A percentile compares a stretch with the other conserved stretches of the same genome.
These are phyloP conservation scores for Leptinotarsa texana DNA, from an alignment of 1,140 invertebrate genomes.

Conservation along the genomic window DNA sequence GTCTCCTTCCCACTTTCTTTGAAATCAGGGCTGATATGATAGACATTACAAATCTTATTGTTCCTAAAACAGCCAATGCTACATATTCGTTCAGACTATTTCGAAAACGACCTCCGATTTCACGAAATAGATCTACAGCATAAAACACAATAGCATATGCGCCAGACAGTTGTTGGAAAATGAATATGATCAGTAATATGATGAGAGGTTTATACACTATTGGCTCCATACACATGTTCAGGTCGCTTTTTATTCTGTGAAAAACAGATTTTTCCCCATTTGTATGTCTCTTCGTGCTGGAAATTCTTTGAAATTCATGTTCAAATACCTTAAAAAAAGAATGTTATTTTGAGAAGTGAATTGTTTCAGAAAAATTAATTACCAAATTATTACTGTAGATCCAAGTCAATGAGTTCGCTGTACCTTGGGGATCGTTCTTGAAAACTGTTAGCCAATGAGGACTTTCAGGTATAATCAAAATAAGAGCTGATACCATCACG, in stretches of 20 bases:
- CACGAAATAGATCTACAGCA: constrained; percentile 63
- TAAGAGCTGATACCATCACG: constrained; percentile 28
- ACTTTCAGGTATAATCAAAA: constrained; percentile 62
- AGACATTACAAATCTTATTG: constrained; percentile 60
- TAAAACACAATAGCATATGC: constrained; percentile 72
- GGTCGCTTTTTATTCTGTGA: constrained; percentile 30
- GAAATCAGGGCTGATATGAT: constrained; percentile 57
- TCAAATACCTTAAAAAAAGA: constrained; percentile 53
- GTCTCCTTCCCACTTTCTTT: constrained; percentile 60
- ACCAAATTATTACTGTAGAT: constrained; percentile 52
- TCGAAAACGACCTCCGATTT: constrained; percentile 57
- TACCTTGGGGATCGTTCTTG: constrained; percentile 49
- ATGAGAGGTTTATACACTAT: constrained; percentile 59
- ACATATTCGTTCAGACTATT: constrained; percentile 56
- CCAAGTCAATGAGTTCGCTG: constrained; percentile 54
- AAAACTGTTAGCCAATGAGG: constrained; percentile 63
- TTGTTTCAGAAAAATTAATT: constrained; percentile 10
- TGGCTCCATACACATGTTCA: constrained; percentile 44
- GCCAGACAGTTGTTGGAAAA: constrained; percentile 64
- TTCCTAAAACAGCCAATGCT: constrained; percentile 59
- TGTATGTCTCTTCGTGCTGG: constrained; percentile 33
- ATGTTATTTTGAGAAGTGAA: no score
- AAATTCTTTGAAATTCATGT: constrained; percentile 51
- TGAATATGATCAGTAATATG: constrained; percentile 59
- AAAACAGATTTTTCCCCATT: constrained; percentile 30